These are phyloP conservation scores for Oncorhynchus kisutch DNA, from an alignment of 2,113 vertebrate species.

Conservation along the genomic window DNA sequence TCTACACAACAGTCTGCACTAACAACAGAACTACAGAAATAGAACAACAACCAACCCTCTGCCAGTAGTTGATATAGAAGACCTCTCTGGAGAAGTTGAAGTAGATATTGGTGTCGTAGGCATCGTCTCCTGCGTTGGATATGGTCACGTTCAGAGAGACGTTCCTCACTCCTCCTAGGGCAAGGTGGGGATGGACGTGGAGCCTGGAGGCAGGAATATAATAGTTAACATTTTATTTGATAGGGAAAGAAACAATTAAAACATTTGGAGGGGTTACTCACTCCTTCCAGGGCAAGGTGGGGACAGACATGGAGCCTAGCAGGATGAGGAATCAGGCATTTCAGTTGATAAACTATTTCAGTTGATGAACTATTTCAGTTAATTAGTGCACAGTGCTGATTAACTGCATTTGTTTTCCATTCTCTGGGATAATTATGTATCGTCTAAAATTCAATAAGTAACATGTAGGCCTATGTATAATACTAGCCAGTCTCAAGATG, in stretches of 20 bases:
- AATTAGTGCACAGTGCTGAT: neutral
- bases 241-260: too few relatives aligned
- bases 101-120: conserved; percentile 94
- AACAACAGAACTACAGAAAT: conserved; percentile 7
- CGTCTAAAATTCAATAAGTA: too few relatives aligned
- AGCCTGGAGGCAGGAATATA: conserved; percentile 48
- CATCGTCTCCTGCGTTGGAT: conserved; percentile 90
- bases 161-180: conserved; percentile 91
- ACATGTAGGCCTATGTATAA: too few relatives aligned
- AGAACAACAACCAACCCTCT: conserved; percentile 81
- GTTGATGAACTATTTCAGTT: neutral
- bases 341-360: neutral
- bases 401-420: neutral
- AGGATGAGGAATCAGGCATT: neutral
- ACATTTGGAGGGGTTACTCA: too few relatives aligned
- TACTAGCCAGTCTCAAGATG: too few relatives aligned
- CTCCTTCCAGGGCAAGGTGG: too few relatives aligned
- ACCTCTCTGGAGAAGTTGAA: conserved; percentile 94
- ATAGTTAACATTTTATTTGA: too few relatives aligned
- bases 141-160: conserved; percentile 92
- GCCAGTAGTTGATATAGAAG: conserved; percentile 99
- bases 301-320: neutral
- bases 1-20: too few relatives aligned
- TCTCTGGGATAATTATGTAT: neutral
- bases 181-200: conserved; percentile 82